Percentiles rank a stretch among this genome's conserved stretches.
Conservation (phyloP, 2,888 invertebrate species). For the Sinhomidia bicolor region DNA sequence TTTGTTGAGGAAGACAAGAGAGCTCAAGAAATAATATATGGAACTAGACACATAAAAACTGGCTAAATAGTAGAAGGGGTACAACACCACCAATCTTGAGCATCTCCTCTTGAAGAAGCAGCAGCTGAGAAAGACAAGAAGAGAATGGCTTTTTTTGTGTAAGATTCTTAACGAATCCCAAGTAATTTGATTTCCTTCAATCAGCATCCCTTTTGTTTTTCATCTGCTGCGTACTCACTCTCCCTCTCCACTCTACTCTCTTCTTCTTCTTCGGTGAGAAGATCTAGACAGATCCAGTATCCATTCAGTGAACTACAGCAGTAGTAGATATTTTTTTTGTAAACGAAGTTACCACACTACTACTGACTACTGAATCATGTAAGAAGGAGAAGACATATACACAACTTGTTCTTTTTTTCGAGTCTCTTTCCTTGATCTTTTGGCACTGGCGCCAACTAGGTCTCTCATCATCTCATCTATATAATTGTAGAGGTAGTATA, state of each 20-base stretch:
- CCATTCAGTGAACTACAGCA: neutral
- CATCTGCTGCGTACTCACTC: neutral
- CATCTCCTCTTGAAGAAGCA: no score
- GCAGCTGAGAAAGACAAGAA: neutral
- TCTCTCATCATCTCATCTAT: constrained; percentile 62
- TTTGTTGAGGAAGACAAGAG: neutral
- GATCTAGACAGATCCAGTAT: neutral
- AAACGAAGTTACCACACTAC: constrained; percentile 35
- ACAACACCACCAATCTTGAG: neutral
- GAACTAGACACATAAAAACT: neutral
- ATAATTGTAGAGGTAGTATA: constrained; percentile 53
- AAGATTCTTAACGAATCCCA: constrained; percentile 48
- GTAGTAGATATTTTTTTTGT: neutral
- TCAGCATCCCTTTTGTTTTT: constrained; percentile 63
- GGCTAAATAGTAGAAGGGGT: neutral
- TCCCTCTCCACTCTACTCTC: neutral
- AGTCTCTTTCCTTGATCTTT: constrained; percentile 25
- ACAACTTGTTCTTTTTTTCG: neutral
- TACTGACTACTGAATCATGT: constrained; percentile 25
- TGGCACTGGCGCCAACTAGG: constrained; percentile 66
- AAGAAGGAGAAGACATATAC: neutral
- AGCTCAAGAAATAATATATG: neutral
- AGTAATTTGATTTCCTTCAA: constrained; percentile 69
- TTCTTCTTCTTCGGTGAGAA: neutral
- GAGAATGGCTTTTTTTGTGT: neutral